Evolutionary conservation across 2,888 invertebrate genomes (phyloP), one percentile per base, ranked within the genome.

Genomic region (Antheraea yamamai): DNA sequence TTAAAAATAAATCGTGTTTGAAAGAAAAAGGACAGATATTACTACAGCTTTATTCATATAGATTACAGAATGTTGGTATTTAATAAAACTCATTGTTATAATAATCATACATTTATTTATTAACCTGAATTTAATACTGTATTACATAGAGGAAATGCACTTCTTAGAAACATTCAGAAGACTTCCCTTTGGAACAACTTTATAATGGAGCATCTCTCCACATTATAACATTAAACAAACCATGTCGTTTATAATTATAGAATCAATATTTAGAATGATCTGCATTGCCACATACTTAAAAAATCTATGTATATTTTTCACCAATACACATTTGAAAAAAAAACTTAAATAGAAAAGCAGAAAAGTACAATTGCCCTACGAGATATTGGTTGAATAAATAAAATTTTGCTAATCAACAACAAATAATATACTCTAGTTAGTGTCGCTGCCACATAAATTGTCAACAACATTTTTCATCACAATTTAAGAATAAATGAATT

Each of bases 111-210:
- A 95, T 95, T 90, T 92, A 94, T 95, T 95, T 95, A 95, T 93
- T 95, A 95, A 92, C 94, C 93, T 89, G 96, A 96, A 96, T 96
- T 96, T 97, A 97, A 97, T 97, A 97, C 97, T 97, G 97, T 97
- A 97, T 97, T 97, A 97, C 97, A 97, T 97, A 97, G 97, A 97
- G 97, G 97, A 97, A 97, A 97, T 97, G 97, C 97, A 97, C 97
- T 97, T 97, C 96, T 96, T 96, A 96, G 97, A 97, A 97, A 97
- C 97, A 97, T 97, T 97, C 97, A 97, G 97, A 97, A 97, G 97
- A 97, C 97, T 95, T 95, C 95, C 95, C 94, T 94, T 93, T 91
- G 95, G 95, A 95, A 95, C 93, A 94, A 91, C 91, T 93, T 88
- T 88, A 80, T 80, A 80, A 81, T 84, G 86, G 87, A 83, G 91